Evolutionary conservation across 2,888 invertebrate species (phyloP), one percentile per base, ranked within the genome.

Genomic region (Ormia ochracea): DNA sequence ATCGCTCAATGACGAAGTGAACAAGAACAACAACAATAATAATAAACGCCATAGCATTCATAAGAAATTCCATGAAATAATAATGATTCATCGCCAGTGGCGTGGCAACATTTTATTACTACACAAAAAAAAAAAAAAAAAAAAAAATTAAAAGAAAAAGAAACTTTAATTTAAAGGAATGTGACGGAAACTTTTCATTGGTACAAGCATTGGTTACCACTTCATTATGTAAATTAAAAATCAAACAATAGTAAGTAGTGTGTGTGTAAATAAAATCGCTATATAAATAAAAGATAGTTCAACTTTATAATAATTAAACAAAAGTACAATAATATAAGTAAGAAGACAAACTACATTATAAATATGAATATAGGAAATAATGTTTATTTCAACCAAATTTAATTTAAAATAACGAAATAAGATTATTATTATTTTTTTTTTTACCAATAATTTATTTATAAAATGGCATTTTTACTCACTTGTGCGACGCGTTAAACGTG

Each of bases 401-500:
- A 28, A 31, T 23, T 33, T 23, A 50, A 48, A 19, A 38, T 23
- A 43, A 56, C 3, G n/a, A 58, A 52, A 41, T 41, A 52, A 54
- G 31, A 9, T 12, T 31, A 43, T 4, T 31, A 68, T 41, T 23
- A 21, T 58, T 19, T 17, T 28, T 10, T 10, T 41, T 50, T n/a
- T 50, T 54, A 31, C 21, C 45, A 48, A 63, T 41, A 9, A 19
- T 14, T 17, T 19, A 56, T 41, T 70, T 45, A 52, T 21, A 48
- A 52, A 63, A 48, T 43, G 9, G 33, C 52, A 69, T 59, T 3
- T 50, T 1, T 66, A 88, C 90, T 89, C 84, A 90, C 90, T 90
- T 88, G 90, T 90, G 86, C 90, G 87, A 84, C 89, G 85, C 66
- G 89, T 85, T 70, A 86, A 84, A 81, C 87, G 87, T 74, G 87